Conservation (phyloP, 2,888 invertebrate genomes). For the Frankliniella fusca region DNA sequence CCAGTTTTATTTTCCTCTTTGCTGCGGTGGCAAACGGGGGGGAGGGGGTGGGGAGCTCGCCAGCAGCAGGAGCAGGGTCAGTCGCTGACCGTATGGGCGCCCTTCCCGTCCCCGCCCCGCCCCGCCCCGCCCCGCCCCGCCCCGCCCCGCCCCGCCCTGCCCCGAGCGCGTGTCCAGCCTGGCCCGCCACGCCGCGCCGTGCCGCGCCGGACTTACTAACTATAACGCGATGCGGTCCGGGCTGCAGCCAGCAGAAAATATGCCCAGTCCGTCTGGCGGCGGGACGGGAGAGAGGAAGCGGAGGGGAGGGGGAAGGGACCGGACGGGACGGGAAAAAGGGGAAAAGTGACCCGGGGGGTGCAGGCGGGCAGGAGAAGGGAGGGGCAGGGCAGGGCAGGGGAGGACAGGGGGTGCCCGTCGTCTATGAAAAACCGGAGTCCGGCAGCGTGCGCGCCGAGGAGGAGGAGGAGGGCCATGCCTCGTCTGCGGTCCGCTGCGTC, state of each 20-base stretch:
- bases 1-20: too few relatives aligned
- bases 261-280: not conserved
- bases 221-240: slow-evolving; percentile 12
- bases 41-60: not conserved
- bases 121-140: not conserved
- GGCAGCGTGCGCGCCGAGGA: not conserved
- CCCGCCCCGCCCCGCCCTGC: not conserved
- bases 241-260: not conserved
- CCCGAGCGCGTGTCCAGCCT: not conserved
- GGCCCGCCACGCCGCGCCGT: not conserved
- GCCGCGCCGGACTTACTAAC: slow-evolving; percentile 1
- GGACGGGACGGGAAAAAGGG: not conserved
- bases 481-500: too few relatives aligned
- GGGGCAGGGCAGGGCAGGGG: not conserved
- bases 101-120: not conserved
- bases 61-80: not conserved
- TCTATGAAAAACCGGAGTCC: not conserved
- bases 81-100: slow-evolving; percentile 10
- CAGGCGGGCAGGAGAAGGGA: not conserved
- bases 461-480: too few relatives aligned
- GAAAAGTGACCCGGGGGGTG: not conserved
- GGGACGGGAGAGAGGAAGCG: not conserved
- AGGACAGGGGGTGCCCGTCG: not conserved
- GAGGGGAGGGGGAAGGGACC: not conserved
- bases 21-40: too few relatives aligned